These are phyloP conservation scores for Coregonus clupeaformis DNA, from an alignment of 2,113 vertebrate genomes.

Conservation along the genomic window DNA sequence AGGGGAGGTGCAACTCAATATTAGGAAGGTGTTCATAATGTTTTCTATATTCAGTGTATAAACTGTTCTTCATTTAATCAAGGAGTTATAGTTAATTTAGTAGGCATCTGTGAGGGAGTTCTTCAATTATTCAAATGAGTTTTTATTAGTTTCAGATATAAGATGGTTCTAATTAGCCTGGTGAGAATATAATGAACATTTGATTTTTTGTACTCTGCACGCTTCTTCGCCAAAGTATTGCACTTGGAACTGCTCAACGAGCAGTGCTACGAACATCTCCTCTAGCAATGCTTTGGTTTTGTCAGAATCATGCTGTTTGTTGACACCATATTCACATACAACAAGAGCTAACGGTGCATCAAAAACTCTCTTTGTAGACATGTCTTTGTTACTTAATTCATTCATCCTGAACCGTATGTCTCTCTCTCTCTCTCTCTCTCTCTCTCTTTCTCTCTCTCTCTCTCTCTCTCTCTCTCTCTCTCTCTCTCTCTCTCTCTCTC, in stretches of 20 bases:
- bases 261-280: too few relatives aligned
- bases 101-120: slow-evolving; percentile 8
- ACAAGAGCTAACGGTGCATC: too few relatives aligned
- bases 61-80: slow-evolving; percentile 21
- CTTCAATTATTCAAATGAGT: slow-evolving; percentile 27
- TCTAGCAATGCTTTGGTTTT: too few relatives aligned
- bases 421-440: slow-evolving; percentile 31
- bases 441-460: slow-evolving; percentile 5
- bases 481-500: too few relatives aligned
- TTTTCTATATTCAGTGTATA: neutral
- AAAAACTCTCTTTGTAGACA: too few relatives aligned
- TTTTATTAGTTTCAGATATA: slow-evolving; percentile 22
- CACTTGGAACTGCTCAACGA: neutral
- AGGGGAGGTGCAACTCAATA: too few relatives aligned
- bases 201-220: neutral
- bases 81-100: slow-evolving; percentile 20
- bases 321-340: too few relatives aligned
- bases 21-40: too few relatives aligned
- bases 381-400: neutral
- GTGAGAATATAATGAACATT: slow-evolving; percentile 16
- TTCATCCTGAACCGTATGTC: slow-evolving; percentile 40
- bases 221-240: neutral
- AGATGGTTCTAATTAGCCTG: slow-evolving; percentile 22
- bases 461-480: slow-evolving; percentile 31
- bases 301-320: too few relatives aligned